Conservation (phyloP, 2,113 vertebrate genomes). For the Morone chrysops region DNA sequence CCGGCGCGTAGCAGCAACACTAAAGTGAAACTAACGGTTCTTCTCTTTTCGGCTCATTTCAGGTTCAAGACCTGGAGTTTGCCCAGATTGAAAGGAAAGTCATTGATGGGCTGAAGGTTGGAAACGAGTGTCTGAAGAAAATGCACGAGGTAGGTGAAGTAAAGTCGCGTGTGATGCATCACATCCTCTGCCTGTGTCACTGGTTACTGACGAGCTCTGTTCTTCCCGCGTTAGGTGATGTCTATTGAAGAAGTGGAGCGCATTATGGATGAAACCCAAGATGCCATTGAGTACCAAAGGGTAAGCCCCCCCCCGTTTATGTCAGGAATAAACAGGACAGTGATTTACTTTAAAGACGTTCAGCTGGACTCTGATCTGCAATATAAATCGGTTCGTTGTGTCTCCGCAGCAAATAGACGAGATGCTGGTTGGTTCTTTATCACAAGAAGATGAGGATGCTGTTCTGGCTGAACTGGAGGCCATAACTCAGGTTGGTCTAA, state of each 20-base stretch:
- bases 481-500: constrained; percentile 89
- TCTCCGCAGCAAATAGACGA: constrained; percentile 94
- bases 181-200: accelerated
- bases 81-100: constrained; percentile 97
- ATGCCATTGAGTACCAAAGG: constrained; percentile 94
- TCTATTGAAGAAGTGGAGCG: constrained; percentile 97
- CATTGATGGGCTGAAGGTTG: constrained; percentile 92
- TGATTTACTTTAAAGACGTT: too few relatives aligned
- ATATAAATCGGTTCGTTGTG: background rate
- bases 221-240: constrained; percentile 85
- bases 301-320: constrained; percentile 66
- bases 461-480: constrained; percentile 92
- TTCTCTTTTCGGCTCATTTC: background rate
- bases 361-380: too few relatives aligned
- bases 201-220: background rate
- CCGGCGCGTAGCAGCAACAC: accelerated
- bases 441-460: constrained; percentile 93
- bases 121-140: constrained; percentile 95
- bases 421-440: constrained; percentile 90
- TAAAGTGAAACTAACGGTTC: accelerated
- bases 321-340: background rate
- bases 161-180: background rate
- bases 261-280: constrained; percentile 96
- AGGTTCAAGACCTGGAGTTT: constrained; percentile 98
- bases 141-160: constrained; percentile 93